Conservation (phyloP, 2,888 invertebrate genomes). For the Drosophila histrio region DNA sequence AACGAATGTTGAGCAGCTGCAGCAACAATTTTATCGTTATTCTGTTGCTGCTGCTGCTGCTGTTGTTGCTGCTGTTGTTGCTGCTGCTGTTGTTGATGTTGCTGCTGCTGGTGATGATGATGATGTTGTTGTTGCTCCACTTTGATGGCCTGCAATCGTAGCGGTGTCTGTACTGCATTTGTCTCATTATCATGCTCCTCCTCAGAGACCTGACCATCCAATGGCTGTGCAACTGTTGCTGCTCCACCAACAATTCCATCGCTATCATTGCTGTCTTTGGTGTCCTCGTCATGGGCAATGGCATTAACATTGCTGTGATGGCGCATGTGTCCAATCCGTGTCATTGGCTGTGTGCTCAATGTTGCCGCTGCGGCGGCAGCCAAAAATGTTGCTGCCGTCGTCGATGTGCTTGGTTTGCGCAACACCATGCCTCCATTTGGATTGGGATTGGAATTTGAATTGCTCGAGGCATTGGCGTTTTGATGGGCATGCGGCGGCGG, state of each 20-base stretch:
- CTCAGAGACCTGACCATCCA: constrained; percentile 69
- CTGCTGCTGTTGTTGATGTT: constrained; percentile 19
- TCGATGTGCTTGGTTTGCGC: constrained; percentile 65
- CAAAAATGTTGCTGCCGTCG: constrained; percentile 31
- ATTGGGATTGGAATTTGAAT: neutral
- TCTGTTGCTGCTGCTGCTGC: constrained; percentile 12
- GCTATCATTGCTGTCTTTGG: constrained; percentile 74
- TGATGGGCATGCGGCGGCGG: neutral
- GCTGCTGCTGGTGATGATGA: constrained; percentile 11
- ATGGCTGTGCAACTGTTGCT: constrained; percentile 2
- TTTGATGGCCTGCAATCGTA: constrained; percentile 67
- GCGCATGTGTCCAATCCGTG: constrained; percentile 70
- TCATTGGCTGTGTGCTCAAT: constrained; percentile 55
- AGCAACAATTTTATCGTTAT: constrained; percentile 35
- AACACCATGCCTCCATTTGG: constrained; percentile 62
- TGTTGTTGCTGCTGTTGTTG: constrained; percentile 8
- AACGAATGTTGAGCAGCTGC: constrained; percentile 52
- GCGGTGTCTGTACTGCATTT: constrained; percentile 13
- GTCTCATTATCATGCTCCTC: constrained; percentile 47
- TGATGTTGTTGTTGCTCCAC: constrained; percentile 48
- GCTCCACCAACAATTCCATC: constrained; percentile 20
- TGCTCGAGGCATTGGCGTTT: constrained; percentile 12
- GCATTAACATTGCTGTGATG: constrained; percentile 24
- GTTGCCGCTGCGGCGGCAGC: constrained; percentile 21
- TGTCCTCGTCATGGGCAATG: constrained; percentile 53